Percentiles rank a stretch among this genome's conserved stretches.
Evolutionary conservation across 2,113 vertebrate genomes (phyloP).

Genomic region (Prinia subflava): DNA sequence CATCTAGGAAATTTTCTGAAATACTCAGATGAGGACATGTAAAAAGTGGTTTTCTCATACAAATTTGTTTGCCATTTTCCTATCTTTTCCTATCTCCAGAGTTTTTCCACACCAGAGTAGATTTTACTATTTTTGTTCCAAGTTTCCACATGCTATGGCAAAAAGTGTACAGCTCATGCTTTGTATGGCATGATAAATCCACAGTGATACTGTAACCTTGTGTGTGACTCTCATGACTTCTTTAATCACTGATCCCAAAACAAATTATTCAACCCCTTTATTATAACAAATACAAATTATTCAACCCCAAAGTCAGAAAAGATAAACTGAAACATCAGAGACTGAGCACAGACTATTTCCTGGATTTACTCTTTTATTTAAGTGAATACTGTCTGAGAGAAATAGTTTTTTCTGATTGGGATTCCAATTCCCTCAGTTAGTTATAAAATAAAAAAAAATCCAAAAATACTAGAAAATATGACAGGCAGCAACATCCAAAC

Average conservation of each 20-base stretch:
- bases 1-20: background rate
- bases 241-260: background rate
- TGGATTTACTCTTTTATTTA: background rate
- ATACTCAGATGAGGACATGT: background rate
- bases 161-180: background rate
- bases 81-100: background rate
- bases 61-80: background rate
- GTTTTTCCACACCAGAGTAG: background rate
- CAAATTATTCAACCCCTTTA: background rate
- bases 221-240: background rate
- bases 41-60: background rate
- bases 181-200: background rate
- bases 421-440: background rate
- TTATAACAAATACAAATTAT: background rate
- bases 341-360: background rate
- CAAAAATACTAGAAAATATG: background rate
- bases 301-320: background rate
- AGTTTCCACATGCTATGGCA: background rate
- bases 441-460: rapidly evolving
- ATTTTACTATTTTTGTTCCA: background rate
- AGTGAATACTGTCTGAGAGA: background rate
- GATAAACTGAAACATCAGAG: background rate
- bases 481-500: background rate
- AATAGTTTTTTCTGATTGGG: background rate
- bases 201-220: background rate